Evolutionary conservation across 2,113 vertebrate species (phyloP).

Genomic region (Stigmatopora nigra): DNA sequence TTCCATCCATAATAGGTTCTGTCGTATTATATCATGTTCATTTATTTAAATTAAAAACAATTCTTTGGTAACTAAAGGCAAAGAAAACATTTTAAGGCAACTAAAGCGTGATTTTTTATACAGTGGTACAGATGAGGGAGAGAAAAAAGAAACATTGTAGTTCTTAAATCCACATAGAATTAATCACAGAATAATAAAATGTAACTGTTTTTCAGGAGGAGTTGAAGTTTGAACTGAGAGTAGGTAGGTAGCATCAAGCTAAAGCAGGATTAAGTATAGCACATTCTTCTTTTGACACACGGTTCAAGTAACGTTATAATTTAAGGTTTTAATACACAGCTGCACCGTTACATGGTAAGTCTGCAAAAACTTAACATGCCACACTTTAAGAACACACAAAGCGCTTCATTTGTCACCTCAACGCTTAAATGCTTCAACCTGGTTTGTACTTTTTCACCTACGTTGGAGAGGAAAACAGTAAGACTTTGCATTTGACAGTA

Average conservation of each 20-base stretch:
- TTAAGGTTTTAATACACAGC: conserved; percentile 10
- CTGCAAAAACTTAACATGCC: neutral
- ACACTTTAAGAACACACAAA: neutral
- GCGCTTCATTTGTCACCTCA: neutral
- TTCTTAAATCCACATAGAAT: conserved; percentile 7
- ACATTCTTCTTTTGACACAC: conserved; percentile 15
- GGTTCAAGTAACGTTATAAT: conserved; percentile 26
- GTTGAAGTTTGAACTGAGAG: neutral
- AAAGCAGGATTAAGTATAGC: conserved; percentile 50
- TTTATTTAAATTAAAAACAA: conserved; percentile 36
- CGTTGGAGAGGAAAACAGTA: neutral
- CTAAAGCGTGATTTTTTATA: conserved; percentile 63
- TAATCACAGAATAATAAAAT: neutral
- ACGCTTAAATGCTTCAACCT: neutral
- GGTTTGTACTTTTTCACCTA: neutral
- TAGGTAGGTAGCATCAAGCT: conserved; percentile 53
- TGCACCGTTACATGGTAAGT: neutral
- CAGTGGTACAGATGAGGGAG: conserved; percentile 12
- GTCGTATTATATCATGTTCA: conserved; percentile 37
- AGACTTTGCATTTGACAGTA: no score
- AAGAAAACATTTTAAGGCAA: conserved; percentile 66
- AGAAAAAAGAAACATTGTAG: conserved; percentile 17
- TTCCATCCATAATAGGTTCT: conserved; percentile 32
- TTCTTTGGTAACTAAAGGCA: conserved; percentile 68
- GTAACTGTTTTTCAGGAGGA: neutral